phyloP scores from a whole-genome alignment of 2,797 vertebrate species.

The Sarcophilus harrisii region DNA sequence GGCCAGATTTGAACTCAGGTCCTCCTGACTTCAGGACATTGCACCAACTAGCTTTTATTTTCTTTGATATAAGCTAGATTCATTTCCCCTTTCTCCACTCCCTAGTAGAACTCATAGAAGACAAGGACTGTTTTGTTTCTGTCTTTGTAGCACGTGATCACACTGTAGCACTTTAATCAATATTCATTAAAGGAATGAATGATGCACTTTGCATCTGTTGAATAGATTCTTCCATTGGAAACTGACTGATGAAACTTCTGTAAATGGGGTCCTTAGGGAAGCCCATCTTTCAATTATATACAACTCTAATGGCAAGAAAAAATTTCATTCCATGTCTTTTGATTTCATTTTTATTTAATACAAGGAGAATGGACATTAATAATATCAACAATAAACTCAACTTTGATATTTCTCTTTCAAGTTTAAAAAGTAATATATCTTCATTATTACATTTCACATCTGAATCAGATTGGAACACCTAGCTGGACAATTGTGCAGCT shows the following conservation, averaged over 20 bases:
- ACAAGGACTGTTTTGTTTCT: not conserved
- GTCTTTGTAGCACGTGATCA: not conserved
- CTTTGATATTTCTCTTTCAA: not conserved
- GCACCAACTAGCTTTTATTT: not conserved
- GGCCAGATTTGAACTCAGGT: too few relatives aligned
- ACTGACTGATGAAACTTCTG: not conserved
- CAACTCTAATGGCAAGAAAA: not conserved
- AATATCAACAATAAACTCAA: not conserved
- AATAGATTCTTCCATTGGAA: conserved; percentile 1
- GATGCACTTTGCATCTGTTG: not conserved
- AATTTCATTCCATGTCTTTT: not conserved
- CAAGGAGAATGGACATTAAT: not conserved
- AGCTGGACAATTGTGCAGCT: not conserved
- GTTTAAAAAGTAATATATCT: not conserved
- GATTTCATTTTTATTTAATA: not conserved
- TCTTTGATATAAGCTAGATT: not conserved
- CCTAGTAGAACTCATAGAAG: not conserved
- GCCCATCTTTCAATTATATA: not conserved
- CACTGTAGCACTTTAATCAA: not conserved
- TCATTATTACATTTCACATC: not conserved
- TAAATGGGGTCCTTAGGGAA: conserved; percentile 4
- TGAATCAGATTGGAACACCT: not conserved
- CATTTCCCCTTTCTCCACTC: not conserved
- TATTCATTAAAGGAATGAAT: not conserved
- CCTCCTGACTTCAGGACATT: too few relatives aligned